Base-by-base conservation (phyloP, 2,888 invertebrate species). In the Herminia tarsipennalis region DNA sequence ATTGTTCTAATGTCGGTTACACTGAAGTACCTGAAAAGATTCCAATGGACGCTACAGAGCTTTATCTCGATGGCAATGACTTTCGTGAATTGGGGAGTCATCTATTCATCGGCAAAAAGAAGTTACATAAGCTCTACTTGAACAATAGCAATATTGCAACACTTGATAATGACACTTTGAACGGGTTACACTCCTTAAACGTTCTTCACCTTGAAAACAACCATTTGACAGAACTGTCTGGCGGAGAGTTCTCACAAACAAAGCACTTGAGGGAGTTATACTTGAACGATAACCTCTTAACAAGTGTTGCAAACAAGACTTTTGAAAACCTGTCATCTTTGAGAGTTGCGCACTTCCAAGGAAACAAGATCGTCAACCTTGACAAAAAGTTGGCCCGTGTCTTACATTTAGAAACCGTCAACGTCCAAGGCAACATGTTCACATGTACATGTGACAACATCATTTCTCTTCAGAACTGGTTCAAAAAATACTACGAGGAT, bases 21-120 rank as follows among this genome's bases (percentile, higher is more conserved):
- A 94, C 93, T 43, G 92, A 92, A 66, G 93, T 96, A 37, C 96
- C 96, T 1, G 94, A 94, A 49, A 94, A 95, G 71, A 94, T 97
- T 65, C 97, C 97, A 0, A 97, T 97, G 96, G 96, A 96, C 80
- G 96, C 96, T 17, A 96, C 97, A 24, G 96, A 96, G 83, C 94
- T 97, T 42, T 96, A 96, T 81, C 92, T 97, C 47, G 96, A 96
- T 78, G 96, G 96, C 9, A 96, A 97, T 79, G 92, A 95, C 72
- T 93, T 97, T 58, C 93, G 94, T 10, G 93, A 94, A 36, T 92
- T 97, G 17, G 94, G 94, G 44, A 95, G 95, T 78, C 96, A 97
- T 83, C 93, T 95, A 63, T 97, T 97, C 81, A 95, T 97, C 69
- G 97, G 96, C 3, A 95, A 96, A 82, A 96, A 96, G 79, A 95